phyloP scores from a whole-genome alignment of 2,888 invertebrate genomes.

The Rhingia campestris region DNA sequence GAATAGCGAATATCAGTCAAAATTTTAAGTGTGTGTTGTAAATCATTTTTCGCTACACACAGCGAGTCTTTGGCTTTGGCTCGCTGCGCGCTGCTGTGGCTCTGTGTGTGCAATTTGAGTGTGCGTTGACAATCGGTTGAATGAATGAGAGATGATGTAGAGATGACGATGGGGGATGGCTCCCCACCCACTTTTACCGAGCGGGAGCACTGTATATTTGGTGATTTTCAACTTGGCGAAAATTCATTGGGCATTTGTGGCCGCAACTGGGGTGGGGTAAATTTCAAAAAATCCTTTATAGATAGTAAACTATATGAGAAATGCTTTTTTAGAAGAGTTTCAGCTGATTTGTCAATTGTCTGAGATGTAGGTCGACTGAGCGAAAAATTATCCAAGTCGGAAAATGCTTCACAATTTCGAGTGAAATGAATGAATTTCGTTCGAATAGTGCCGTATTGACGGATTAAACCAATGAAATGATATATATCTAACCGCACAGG shows the following conservation, averaged over 20 bases:
- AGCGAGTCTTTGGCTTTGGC: background rate
- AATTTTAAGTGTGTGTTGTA: conserved; percentile 74
- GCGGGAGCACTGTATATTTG: conserved; percentile 57
- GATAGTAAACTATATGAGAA: conserved; percentile 10
- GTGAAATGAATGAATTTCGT: conserved; percentile 41
- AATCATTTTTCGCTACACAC: conserved; percentile 65
- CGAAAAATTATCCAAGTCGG: conserved; percentile 41
- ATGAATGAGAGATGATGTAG: conserved; percentile 72
- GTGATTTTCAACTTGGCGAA: conserved; percentile 61
- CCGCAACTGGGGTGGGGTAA: conserved; percentile 43
- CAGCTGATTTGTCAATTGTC: background rate
- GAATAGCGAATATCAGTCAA: conserved; percentile 73
- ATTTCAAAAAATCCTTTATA: conserved; percentile 32
- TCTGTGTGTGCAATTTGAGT: conserved; percentile 64
- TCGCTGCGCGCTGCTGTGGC: background rate
- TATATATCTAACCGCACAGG: conserved; percentile 73
- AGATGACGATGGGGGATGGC: conserved; percentile 65
- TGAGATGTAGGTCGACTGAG: conserved; percentile 25
- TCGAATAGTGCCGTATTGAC: conserved; percentile 62
- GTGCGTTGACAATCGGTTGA: conserved; percentile 74
- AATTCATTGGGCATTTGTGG: conserved; percentile 63
- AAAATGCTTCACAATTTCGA: conserved; percentile 9
- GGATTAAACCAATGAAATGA: conserved; percentile 74
- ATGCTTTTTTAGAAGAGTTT: background rate
- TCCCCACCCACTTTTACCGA: conserved; percentile 66